Evolutionary conservation across 2,888 invertebrate genomes (phyloP), one percentile per base, ranked within the genome.

Genomic region (Amblyteles armatorius): DNA sequence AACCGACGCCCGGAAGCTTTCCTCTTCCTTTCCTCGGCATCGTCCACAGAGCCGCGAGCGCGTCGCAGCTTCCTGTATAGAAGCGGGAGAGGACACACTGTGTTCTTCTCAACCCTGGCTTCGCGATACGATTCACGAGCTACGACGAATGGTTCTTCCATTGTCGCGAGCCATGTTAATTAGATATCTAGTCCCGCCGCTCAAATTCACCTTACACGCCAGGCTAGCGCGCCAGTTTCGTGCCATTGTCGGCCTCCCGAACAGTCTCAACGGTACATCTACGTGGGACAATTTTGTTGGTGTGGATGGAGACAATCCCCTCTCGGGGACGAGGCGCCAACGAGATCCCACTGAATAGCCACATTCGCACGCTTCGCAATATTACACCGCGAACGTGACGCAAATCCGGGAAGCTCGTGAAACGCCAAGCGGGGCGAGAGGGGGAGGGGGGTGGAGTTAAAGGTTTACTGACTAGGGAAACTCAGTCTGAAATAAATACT

Each of bases 161-260:
- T 93, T 93, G 93, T 93, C 90, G 89, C 85, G 89, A 90, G 89
- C 88, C 86, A 91, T 93, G 93, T 93, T 93, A 93, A 93, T 93
- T 93, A 93, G 93, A 91, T 93, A 93, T 93, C 93, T 92, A 92
- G 91, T 92, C 91, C 89, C 91, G 90, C 89, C 88, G 91, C 89
- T 92, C 91, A 91, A 92, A 93, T 92, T 92, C 92, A 92, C 92
- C 92, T 92, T 92, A 91, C 90, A 89, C 90, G 88, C 87, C 78
- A 82, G 57, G 68, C 67, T 82, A 79, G 44, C 55, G 57, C 57
- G 26, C 68, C 79, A 76, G 73, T 83, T 84, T 79, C 71, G 72
- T 72, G 71, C 63, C 78, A 82, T 83, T 79, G 82, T 84, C 73
- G 68, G 68, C 33, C 50, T 36, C 68, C 78, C 36, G 55, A 57